phyloP scores from a whole-genome alignment of 1,140 invertebrate species.

The Monomorium pharaonis region DNA sequence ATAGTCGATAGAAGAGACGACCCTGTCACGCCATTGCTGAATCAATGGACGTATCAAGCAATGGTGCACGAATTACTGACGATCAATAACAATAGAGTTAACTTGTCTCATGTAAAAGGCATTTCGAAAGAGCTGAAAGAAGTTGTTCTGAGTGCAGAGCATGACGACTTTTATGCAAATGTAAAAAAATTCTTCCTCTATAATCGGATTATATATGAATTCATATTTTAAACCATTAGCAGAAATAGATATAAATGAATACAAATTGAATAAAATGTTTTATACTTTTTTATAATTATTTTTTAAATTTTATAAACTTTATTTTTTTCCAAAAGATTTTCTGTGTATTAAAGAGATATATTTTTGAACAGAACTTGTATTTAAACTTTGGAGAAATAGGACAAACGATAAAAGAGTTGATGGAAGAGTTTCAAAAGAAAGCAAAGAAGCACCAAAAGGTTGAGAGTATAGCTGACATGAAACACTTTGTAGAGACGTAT shows the following conservation, averaged over 20 bases:
- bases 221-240: not conserved
- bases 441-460: conserved; percentile 98
- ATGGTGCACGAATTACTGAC: conserved; percentile 99
- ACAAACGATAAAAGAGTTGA: conserved; percentile 97
- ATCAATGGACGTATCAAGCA: conserved; percentile 99
- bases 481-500: conserved; percentile 99
- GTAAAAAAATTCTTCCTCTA: conserved; percentile 83
- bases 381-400: conserved; percentile 99
- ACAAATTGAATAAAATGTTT: conserved; percentile 37
- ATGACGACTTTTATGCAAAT: conserved; percentile 99
- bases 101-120: conserved; percentile 92
- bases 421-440: conserved; percentile 99
- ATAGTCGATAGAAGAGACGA: conserved; percentile 97
- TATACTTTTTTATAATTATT: not conserved
- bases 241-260: conserved; percentile 18
- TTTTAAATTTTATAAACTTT: not conserved
- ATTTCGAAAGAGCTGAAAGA: conserved; percentile 96
- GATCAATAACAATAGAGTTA: conserved; percentile 98
- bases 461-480: conserved; percentile 99
- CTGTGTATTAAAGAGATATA: conserved; percentile 42
- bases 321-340: not conserved
- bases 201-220: conserved; percentile 23
- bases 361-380: conserved; percentile 93
- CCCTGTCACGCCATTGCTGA: conserved; percentile 98
- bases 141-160: conserved; percentile 96